Evolutionary conservation across 2,888 invertebrate genomes (phyloP).

Genomic region (Xylota segnis): DNA sequence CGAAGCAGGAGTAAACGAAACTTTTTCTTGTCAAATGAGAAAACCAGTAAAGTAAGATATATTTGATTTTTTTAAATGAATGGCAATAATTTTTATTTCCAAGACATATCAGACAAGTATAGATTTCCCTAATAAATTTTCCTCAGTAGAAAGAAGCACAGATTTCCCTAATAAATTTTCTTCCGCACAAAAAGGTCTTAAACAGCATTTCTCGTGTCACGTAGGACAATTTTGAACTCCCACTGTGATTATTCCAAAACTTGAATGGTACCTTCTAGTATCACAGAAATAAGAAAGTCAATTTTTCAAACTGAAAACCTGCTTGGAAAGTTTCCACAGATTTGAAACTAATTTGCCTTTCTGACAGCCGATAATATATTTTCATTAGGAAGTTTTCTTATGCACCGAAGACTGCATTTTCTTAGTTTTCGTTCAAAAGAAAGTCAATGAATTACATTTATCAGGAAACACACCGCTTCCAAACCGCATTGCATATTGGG

Average conservation of each 20-base stretch:
- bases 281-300: neutral
- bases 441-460: conserved; percentile 1
- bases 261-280: neutral
- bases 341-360: neutral
- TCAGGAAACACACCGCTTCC: neutral
- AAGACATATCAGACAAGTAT: neutral
- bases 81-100: no score
- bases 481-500: neutral
- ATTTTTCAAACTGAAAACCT: neutral
- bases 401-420: conserved; percentile 10
- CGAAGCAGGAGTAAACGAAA: no score
- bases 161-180: no score
- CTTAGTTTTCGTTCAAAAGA: conserved; percentile 12
- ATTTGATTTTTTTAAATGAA: no score
- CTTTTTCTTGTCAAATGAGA: no score
- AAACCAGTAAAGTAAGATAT: no score
- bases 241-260: neutral
- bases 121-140: conserved; percentile 2
- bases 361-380: neutral
- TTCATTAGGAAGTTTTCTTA: no score
- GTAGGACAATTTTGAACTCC: neutral
- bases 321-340: neutral
- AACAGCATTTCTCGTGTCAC: neutral
- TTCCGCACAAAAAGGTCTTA: neutral
- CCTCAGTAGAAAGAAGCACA: no score